These are phyloP conservation scores for Villa cingulata DNA, from an alignment of 2,888 invertebrate species.

Conservation along the genomic window DNA sequence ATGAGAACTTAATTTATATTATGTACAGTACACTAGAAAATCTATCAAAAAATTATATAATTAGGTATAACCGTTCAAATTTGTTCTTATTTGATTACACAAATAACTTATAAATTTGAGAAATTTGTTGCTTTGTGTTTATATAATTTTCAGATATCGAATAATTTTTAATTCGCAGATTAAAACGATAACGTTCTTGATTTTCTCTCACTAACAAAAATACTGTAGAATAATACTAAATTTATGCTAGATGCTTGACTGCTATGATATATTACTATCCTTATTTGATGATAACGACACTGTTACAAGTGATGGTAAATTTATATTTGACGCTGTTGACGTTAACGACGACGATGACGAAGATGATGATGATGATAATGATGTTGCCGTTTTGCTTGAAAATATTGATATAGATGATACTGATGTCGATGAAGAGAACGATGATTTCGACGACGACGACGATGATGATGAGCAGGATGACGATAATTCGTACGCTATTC, in stretches of 20 bases:
- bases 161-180: no score
- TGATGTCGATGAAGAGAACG: not conserved
- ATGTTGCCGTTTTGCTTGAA: not conserved
- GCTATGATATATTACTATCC: not conserved
- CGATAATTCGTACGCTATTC: conserved; percentile 77
- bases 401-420: not conserved
- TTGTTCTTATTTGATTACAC: no score
- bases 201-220: no score
- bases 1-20: no score
- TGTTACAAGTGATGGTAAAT: not conserved
- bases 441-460: not conserved
- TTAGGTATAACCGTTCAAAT: no score
- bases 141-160: no score
- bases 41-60: no score
- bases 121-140: no score
- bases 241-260: not conserved
- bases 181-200: no score
- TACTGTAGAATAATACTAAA: no score
- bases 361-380: not conserved
- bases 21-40: no score
- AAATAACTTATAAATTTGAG: no score
- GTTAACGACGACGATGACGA: not conserved
- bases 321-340: not conserved
- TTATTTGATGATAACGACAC: not conserved
- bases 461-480: not conserved